These are phyloP conservation scores for Heterotis niloticus DNA, from an alignment of 2,113 vertebrate species.

Conservation along the genomic window DNA sequence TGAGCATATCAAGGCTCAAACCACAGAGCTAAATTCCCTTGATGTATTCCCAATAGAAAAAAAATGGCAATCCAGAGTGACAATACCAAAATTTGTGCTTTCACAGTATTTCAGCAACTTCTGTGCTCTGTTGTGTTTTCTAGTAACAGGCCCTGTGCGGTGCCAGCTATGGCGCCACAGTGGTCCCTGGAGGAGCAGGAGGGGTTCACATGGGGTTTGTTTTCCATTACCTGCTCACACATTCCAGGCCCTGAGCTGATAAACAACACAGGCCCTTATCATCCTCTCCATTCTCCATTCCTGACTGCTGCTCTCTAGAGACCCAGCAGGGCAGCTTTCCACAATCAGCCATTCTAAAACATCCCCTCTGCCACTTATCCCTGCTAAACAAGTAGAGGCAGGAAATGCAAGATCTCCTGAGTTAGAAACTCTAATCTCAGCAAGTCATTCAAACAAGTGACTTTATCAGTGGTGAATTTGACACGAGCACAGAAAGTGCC, in stretches of 20 bases:
- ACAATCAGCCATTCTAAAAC: neutral
- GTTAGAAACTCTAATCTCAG: no score
- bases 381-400: neutral
- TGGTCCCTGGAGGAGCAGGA: neutral
- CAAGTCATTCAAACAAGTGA: no score
- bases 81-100: neutral
- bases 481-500: neutral
- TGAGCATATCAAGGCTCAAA: neutral
- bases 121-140: neutral
- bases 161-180: neutral
- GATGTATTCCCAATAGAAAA: neutral
- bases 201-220: slow-evolving; percentile 11
- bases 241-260: slow-evolving; percentile 8
- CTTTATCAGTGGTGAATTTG: neutral
- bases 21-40: neutral
- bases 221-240: slow-evolving; percentile 32
- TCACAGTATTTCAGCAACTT: neutral
- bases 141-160: neutral
- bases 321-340: neutral
- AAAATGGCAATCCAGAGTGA: neutral
- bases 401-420: no score
- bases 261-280: neutral
- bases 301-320: neutral
- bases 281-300: neutral
- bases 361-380: neutral